phyloP scores from a whole-genome alignment of 2,888 invertebrate species.

The Amphimallon solstitiale region DNA sequence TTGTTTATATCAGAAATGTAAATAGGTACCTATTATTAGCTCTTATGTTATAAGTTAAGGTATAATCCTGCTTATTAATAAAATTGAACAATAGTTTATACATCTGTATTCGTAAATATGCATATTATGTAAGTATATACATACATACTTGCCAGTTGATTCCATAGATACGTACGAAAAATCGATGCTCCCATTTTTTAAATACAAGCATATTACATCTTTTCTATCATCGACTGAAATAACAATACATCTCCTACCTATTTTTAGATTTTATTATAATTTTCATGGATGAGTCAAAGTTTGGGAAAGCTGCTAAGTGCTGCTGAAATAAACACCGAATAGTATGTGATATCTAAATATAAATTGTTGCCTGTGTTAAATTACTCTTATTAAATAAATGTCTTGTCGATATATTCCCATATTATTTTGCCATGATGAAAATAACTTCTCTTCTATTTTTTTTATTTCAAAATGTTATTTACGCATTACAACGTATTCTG shows the following conservation, averaged over 20 bases:
- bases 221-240: constrained; percentile 19
- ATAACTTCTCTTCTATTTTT: too few relatives aligned
- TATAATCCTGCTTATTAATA: too few relatives aligned
- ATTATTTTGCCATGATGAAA: background rate
- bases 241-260: constrained; percentile 17
- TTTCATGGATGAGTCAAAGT: constrained; percentile 6
- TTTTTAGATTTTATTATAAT: constrained; percentile 16
- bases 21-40: too few relatives aligned
- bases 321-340: constrained; percentile 2
- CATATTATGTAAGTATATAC: background rate
- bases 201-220: constrained; percentile 5
- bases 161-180: background rate
- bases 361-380: background rate
- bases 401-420: background rate
- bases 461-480: too few relatives aligned
- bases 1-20: too few relatives aligned
- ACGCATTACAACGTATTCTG: too few relatives aligned
- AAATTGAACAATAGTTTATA: too few relatives aligned
- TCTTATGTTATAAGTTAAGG: too few relatives aligned
- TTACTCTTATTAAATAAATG: background rate
- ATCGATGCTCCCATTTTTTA: constrained; percentile 1
- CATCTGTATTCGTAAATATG: background rate
- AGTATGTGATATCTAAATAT: background rate
- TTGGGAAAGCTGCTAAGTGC: constrained; percentile 8
- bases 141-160: background rate